Conservation (phyloP, 2,113 vertebrate species). For the Indicator maculatus region DNA sequence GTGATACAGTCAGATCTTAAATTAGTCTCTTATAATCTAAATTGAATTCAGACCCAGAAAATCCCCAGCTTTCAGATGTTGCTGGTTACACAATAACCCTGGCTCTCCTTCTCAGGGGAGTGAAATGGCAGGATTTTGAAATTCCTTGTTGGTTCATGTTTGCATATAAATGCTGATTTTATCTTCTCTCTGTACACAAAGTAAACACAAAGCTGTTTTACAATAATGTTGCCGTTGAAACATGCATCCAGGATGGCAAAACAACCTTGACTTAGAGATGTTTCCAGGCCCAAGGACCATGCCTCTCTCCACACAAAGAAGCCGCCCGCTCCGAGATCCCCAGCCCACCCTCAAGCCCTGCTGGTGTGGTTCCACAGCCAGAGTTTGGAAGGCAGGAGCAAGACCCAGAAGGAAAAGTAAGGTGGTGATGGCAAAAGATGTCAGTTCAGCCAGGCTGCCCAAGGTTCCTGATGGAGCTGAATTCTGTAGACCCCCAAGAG, state of each 20-base stretch:
- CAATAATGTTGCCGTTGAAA: constrained; percentile 68
- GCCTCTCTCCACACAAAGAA: constrained; percentile 10
- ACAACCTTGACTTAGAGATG: constrained; percentile 39
- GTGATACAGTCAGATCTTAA: constrained; percentile 55
- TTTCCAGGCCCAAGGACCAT: constrained; percentile 42
- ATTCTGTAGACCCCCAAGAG: background rate
- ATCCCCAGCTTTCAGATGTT: constrained; percentile 60
- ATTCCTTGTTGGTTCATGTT: constrained; percentile 72
- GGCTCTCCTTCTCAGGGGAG: constrained; percentile 57
- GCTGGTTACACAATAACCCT: constrained; percentile 72
- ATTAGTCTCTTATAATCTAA: constrained; percentile 63
- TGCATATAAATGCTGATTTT: constrained; percentile 75
- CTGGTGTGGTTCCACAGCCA: background rate
- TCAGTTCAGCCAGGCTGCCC: background rate
- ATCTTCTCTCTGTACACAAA: constrained; percentile 71
- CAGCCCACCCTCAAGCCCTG: background rate
- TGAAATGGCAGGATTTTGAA: constrained; percentile 69
- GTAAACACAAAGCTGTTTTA: constrained; percentile 67
- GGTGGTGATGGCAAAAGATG: background rate
- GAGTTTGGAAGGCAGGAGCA: background rate
- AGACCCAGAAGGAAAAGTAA: background rate
- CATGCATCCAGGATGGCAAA: constrained; percentile 55
- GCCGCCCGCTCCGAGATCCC: background rate
- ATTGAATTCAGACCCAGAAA: constrained; percentile 67
- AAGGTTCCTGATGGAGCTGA: background rate